Evolutionary conservation across 2,797 vertebrate species (phyloP), one percentile per base, ranked within the genome.

Genomic region (Dromococcyx pavoninus): DNA sequence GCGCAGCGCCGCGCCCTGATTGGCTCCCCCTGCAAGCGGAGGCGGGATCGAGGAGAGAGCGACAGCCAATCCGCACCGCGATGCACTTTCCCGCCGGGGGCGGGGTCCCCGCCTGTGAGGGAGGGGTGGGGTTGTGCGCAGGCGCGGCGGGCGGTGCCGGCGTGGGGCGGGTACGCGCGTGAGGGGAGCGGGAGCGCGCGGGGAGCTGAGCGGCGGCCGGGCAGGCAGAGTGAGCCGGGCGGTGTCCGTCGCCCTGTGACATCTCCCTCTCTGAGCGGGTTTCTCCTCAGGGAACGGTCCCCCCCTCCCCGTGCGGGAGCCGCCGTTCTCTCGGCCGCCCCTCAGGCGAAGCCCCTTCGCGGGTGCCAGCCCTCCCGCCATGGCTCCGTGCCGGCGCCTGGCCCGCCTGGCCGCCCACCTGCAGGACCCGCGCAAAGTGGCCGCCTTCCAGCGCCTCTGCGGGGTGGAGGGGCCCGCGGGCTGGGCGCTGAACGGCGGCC

Each of bases 351-450:
- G 39, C 54, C 61, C 23, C 5, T 19, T 33, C 30, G 88, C 78
- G 44, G 67, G 64, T 41, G 10, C 41, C 39, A 41, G 39, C 39
- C 39, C 48, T 25, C 72, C 61, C 62, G 91, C 54, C 60, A 98
- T 98, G 98, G 96, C 97, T 69, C 43, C 96, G 67, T 10, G 94
- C 51, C 96, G 80, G 75, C 94, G 93, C 65, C 91, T 98, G 88
- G 76, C 67, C 18, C 86, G 87, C 43, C 94, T 98, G 58, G 96
- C 93, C 23, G 61, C 80, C 12, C 94, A 96, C 32, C 96, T 99
- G 69, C 98, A 98, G 88, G 99, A 99, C 96, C 99, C 99, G 6
- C 97, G 96, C 58, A 98, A 98, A 18, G 99, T 99, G 81, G 99
- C 99, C 44, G 95, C 97, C 17, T 99, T 99, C 86, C 99, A 99